A percentile compares a stretch with the other conserved stretches of the same genome.
These are phyloP conservation scores for Boloria selene DNA, from an alignment of 2,888 invertebrate species.

Conservation along the genomic window DNA sequence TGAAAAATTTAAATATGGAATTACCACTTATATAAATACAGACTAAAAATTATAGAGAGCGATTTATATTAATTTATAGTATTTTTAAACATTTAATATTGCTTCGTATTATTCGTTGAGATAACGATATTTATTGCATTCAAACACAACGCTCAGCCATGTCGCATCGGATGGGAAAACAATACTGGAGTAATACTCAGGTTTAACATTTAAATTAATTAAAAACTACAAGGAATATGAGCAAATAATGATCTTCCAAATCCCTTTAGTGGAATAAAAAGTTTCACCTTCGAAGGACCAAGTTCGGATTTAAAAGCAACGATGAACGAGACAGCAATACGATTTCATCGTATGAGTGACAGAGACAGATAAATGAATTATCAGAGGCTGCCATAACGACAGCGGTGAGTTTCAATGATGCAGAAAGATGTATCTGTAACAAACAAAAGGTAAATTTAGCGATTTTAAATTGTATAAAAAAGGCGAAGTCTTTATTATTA, in stretches of 20 bases:
- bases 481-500: no score
- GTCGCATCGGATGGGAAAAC: slow-evolving; percentile 70
- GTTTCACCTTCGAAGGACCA: slow-evolving; percentile 34
- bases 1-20: slow-evolving; percentile 4
- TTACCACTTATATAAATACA: slow-evolving; percentile 21
- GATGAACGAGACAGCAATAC: slow-evolving; percentile 65
- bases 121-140: slow-evolving; percentile 52
- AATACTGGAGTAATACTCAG: slow-evolving; percentile 48
- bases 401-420: slow-evolving; percentile 55
- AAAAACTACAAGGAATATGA: slow-evolving; percentile 42
- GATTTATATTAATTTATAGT: slow-evolving; percentile 24
- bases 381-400: slow-evolving; percentile 47
- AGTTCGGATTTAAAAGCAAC: slow-evolving; percentile 36
- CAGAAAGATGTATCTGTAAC: slow-evolving; percentile 56
- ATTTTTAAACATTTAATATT: slow-evolving; percentile 57
- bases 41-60: slow-evolving; percentile 39
- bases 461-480: no score
- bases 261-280: slow-evolving; percentile 33
- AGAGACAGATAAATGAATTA: slow-evolving; percentile 69
- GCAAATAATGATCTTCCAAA: slow-evolving; percentile 39
- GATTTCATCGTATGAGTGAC: slow-evolving; percentile 65
- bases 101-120: slow-evolving; percentile 74
- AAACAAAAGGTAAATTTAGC: slow-evolving; percentile 28
- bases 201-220: slow-evolving; percentile 34
- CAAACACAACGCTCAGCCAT: slow-evolving; percentile 54